These are phyloP conservation scores for Sylvia borin DNA, from an alignment of 2,797 vertebrate species.

Conservation along the genomic window DNA sequence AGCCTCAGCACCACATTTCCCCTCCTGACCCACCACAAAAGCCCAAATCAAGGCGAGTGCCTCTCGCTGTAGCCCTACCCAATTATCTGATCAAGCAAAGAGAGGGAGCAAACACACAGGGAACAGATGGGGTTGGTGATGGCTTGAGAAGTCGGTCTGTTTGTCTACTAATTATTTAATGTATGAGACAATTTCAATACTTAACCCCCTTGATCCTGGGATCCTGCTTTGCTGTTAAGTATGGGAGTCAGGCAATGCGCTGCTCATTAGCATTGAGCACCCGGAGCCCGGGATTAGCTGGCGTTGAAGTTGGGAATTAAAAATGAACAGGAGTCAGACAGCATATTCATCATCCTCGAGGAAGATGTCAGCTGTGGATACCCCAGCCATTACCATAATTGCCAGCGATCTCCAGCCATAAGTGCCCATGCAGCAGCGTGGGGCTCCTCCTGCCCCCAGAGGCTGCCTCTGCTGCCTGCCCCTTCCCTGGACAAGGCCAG, in stretches of 20 bases:
- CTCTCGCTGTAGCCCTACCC: not conserved
- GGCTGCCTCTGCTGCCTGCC: not conserved
- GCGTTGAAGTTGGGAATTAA: constrained; percentile 26
- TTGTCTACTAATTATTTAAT: constrained; percentile 71
- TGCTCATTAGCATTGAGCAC: constrained; percentile 52
- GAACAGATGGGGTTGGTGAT: constrained; percentile 50
- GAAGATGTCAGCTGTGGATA: constrained; percentile 35
- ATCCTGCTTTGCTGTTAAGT: constrained; percentile 5
- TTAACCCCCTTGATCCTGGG: constrained; percentile 65
- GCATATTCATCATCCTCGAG: constrained; percentile 38
- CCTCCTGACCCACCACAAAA: not conserved
- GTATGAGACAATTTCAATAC: constrained; percentile 51
- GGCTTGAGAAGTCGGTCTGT: constrained; percentile 63
- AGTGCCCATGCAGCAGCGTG: not conserved
- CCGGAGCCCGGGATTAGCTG: not conserved
- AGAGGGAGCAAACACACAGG: not conserved
- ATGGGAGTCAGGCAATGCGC: not conserved
- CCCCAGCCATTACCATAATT: constrained; percentile 41
- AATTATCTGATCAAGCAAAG: constrained; percentile 41
- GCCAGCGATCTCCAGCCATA: not conserved
- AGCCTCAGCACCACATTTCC: not conserved
- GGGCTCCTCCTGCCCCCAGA: not conserved
- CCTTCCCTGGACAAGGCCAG: not conserved
- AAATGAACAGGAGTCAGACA: constrained; percentile 59
- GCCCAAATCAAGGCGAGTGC: not conserved